Evolutionary conservation across 2,888 invertebrate genomes (phyloP).

Genomic region (Seira sanloemensis): DNA sequence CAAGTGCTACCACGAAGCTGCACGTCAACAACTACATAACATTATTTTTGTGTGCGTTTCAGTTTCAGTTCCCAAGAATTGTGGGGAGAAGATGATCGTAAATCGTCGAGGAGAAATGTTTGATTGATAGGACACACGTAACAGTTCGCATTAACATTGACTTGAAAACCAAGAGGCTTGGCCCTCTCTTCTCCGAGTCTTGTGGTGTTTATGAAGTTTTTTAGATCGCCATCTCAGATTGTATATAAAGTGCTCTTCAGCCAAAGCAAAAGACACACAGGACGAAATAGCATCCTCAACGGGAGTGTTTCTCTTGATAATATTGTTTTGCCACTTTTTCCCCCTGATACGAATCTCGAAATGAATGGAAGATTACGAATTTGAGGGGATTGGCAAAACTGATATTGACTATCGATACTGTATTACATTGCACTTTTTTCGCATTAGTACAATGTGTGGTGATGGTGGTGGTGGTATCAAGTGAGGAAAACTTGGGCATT

Average conservation of each 20-base stretch:
- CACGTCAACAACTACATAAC: too few species aligned
- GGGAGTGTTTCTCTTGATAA: not conserved
- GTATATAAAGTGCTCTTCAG: too few species aligned
- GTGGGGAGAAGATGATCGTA: too few species aligned
- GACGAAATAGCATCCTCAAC: not conserved
- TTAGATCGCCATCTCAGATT: conserved; percentile 44
- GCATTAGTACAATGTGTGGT: not conserved
- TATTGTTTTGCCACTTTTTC: conserved; percentile 20
- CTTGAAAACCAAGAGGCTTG: conserved; percentile 37
- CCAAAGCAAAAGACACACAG: not conserved
- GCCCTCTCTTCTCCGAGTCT: conserved; percentile 21
- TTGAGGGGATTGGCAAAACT: not conserved
- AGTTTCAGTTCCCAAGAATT: too few species aligned
- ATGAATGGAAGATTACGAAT: not conserved
- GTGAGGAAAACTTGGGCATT: not conserved
- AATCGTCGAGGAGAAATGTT: conserved; percentile 41
- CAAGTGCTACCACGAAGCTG: too few species aligned
- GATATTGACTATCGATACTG: conserved; percentile 27
- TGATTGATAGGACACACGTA: conserved; percentile 46
- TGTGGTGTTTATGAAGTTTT: conserved; percentile 35
- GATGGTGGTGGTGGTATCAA: too few species aligned
- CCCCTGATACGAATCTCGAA: conserved; percentile 23
- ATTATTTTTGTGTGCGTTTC: conserved; percentile 32
- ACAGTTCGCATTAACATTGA: not conserved
- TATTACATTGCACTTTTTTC: conserved; percentile 27